A percentile compares a stretch with the other conserved stretches of the same genome.
These are phyloP conservation scores for Xestobium rufovillosum DNA, from an alignment of 2,888 invertebrate genomes.

Conservation along the genomic window DNA sequence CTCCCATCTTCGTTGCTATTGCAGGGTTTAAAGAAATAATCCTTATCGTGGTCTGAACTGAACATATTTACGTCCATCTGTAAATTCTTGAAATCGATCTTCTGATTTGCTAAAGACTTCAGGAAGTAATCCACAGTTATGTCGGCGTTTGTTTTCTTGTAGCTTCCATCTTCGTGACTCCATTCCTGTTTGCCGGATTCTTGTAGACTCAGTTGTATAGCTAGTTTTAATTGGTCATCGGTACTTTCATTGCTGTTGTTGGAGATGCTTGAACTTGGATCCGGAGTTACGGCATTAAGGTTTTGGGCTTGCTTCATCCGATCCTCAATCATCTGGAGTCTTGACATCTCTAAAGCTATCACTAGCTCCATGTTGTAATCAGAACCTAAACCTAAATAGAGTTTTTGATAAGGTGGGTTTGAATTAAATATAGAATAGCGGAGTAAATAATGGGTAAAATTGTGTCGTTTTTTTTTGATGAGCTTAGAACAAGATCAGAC, in stretches of 20 bases:
- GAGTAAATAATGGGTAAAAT: no score
- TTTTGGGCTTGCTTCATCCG: conserved; percentile 45
- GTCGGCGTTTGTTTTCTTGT: conserved; percentile 44
- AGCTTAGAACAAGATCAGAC: no score
- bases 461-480: no score
- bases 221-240: conserved; percentile 46
- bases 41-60: conserved; percentile 34
- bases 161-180: conserved; percentile 23
- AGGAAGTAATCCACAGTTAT: conserved; percentile 49
- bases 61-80: conserved; percentile 34
- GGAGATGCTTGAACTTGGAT: conserved; percentile 40
- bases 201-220: conserved; percentile 48
- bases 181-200: conserved; percentile 34
- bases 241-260: conserved; percentile 38
- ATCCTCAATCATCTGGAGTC: conserved; percentile 59
- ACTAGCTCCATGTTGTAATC: conserved; percentile 57
- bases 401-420: conserved; percentile 11
- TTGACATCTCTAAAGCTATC: conserved; percentile 60
- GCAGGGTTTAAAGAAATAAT: conserved; percentile 40
- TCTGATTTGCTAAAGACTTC: conserved; percentile 45
- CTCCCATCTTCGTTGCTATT: conserved; percentile 46
- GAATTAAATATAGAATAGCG: no score
- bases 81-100: conserved; percentile 41
- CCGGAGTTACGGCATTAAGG: conserved; percentile 26
- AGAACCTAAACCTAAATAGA: conserved; percentile 29